These are phyloP conservation scores for Drosophila asahinai DNA, from an alignment of 1,140 invertebrate species.

Conservation along the genomic window DNA sequence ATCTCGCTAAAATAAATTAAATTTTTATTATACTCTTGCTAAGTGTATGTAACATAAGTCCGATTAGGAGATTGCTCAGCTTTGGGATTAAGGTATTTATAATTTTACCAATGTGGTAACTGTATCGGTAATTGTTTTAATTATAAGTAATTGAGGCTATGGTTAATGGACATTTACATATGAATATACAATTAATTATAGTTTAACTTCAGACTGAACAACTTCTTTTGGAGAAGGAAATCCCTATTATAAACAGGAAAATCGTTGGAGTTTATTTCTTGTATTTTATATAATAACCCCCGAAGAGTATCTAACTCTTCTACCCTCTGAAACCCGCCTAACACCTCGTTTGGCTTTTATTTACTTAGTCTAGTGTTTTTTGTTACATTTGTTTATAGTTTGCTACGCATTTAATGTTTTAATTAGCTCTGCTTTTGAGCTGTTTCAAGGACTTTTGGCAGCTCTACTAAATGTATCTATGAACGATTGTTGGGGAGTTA, in stretches of 20 bases:
- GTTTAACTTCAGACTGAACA: not conserved
- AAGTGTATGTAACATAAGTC: slow-evolving; percentile 45
- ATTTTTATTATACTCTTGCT: slow-evolving; percentile 41
- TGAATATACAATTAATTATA: not conserved
- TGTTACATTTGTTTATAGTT: slow-evolving; percentile 38
- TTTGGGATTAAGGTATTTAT: slow-evolving; percentile 29
- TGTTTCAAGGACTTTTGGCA: slow-evolving; percentile 61
- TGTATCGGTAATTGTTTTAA: slow-evolving; percentile 9
- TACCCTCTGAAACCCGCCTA: not conserved
- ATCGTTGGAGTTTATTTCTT: no score
- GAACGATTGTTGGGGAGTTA: slow-evolving; percentile 49
- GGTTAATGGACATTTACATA: not conserved
- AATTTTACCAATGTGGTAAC: not conserved
- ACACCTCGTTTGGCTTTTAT: slow-evolving; percentile 30
- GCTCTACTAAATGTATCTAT: slow-evolving; percentile 33
- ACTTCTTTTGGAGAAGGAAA: no score
- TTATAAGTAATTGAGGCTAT: not conserved
- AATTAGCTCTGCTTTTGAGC: slow-evolving; percentile 67
- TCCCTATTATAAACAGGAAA: no score
- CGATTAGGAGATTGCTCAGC: slow-evolving; percentile 21
- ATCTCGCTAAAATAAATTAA: slow-evolving; percentile 48
- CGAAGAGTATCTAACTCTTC: slow-evolving; percentile 16
- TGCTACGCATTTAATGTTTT: slow-evolving; percentile 81
- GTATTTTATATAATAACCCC: not conserved
- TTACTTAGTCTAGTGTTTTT: slow-evolving; percentile 19